phyloP scores from a whole-genome alignment of 2,113 vertebrate genomes.

The Paracanthobrama guichenoti region DNA sequence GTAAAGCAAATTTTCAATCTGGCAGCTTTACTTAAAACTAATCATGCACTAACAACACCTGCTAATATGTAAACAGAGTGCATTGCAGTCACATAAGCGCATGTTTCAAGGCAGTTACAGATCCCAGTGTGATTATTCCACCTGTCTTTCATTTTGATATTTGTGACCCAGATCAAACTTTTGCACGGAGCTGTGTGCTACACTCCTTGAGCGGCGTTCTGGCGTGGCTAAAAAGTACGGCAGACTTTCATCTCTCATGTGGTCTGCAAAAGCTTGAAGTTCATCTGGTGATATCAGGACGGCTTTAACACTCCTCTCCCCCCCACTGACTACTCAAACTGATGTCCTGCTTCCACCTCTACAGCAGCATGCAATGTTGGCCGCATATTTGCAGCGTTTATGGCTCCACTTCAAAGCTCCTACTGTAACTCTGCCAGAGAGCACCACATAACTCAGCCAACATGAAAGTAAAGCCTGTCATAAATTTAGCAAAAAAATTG shows the following conservation, averaged over 20 bases:
- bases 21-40: neutral
- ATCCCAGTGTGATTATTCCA: neutral
- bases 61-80: neutral
- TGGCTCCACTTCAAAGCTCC: slow-evolving; percentile 70
- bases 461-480: slow-evolving; percentile 64
- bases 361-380: slow-evolving; percentile 58
- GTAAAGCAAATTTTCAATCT: too few species aligned
- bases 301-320: neutral
- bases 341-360: slow-evolving; percentile 59
- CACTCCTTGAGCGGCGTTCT: slow-evolving; percentile 25
- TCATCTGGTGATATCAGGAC: slow-evolving; percentile 39
- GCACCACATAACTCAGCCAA: slow-evolving; percentile 68
- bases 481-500: slow-evolving; percentile 61
- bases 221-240: slow-evolving; percentile 33
- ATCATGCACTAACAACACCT: neutral
- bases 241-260: slow-evolving; percentile 57
- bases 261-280: slow-evolving; percentile 49
- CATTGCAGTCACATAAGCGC: neutral
- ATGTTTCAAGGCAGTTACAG: neutral
- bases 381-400: slow-evolving; percentile 55
- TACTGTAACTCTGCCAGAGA: slow-evolving; percentile 59
- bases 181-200: slow-evolving; percentile 9
- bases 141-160: slow-evolving; percentile 36
- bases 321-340: slow-evolving; percentile 47
- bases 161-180: slow-evolving; percentile 3